Conservation (phyloP, 2,888 invertebrate species). For the Agrotis clavis region DNA sequence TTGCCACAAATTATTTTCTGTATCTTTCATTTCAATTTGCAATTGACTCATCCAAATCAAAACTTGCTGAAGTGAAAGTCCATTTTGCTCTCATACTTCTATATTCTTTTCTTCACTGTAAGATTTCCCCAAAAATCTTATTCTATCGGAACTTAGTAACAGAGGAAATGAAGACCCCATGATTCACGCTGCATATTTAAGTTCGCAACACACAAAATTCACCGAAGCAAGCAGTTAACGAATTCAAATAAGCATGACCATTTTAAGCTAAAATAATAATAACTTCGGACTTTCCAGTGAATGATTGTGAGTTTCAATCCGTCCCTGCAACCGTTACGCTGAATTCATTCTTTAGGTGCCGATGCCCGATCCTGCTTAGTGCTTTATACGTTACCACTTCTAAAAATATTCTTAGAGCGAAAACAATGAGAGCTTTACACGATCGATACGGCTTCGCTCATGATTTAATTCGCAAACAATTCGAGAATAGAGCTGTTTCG, state of each 20-base stretch:
- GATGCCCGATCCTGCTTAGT: slow-evolving; percentile 35
- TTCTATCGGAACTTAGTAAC: slow-evolving; percentile 27
- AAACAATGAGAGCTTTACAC: slow-evolving; percentile 45
- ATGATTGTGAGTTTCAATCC: slow-evolving; percentile 38
- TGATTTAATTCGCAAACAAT: slow-evolving; percentile 27
- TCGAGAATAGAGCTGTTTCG: slow-evolving; percentile 2
- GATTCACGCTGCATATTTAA: slow-evolving; percentile 51
- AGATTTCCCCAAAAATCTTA: slow-evolving; percentile 6
- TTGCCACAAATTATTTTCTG: not conserved
- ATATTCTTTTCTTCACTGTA: not conserved
- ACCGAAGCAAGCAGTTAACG: slow-evolving; percentile 41
- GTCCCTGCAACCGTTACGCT: slow-evolving; percentile 33
- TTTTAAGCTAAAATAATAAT: slow-evolving; percentile 52
- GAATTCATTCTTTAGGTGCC: slow-evolving; percentile 38
- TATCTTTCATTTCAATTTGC: not conserved
- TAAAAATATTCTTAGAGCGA: slow-evolving; percentile 49
- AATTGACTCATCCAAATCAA: not conserved
- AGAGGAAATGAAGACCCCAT: slow-evolving; percentile 45
- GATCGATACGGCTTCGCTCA: slow-evolving; percentile 16
- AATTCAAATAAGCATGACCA: slow-evolving; percentile 58
- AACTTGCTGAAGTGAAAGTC: not conserved
- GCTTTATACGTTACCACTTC: slow-evolving; percentile 43
- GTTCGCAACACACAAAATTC: slow-evolving; percentile 38
- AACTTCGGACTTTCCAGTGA: slow-evolving; percentile 44
- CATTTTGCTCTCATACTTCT: not conserved